These are phyloP conservation scores for Drosophila kambysellisi DNA, from an alignment of 2,888 invertebrate genomes.

Conservation along the genomic window DNA sequence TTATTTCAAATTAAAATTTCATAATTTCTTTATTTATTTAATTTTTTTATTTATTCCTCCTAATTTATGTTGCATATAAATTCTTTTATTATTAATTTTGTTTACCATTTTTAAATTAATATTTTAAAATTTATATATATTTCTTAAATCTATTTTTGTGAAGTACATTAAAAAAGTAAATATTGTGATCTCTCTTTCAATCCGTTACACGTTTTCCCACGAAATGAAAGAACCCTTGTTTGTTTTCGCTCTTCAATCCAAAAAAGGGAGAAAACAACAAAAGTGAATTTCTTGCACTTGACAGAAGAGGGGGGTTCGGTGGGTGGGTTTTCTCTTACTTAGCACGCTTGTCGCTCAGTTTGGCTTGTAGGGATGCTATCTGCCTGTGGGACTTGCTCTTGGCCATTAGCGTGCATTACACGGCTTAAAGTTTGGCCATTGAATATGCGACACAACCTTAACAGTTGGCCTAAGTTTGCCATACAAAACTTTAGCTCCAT, in stretches of 20 bases:
- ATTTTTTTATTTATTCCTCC: neutral
- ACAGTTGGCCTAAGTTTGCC: constrained; percentile 22
- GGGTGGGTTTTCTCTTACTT: neutral
- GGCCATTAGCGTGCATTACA: constrained; percentile 33
- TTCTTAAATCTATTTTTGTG: neutral
- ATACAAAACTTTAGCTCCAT: constrained; percentile 22
- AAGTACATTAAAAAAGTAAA: neutral
- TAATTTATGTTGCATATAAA: neutral
- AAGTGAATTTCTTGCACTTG: constrained; percentile 4
- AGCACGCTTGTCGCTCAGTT: neutral
- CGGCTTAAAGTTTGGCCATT: constrained; percentile 39
- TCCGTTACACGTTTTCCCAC: neutral
- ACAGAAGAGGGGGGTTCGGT: constrained; percentile 4
- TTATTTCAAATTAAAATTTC: neutral
- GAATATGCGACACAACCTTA: constrained; percentile 18
- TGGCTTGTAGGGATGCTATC: neutral
- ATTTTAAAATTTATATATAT: neutral
- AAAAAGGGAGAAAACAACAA: neutral
- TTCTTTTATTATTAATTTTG: neutral
- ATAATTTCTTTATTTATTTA: neutral
- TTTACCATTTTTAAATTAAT: neutral
- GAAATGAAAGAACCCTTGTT: neutral
- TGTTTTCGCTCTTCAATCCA: neutral
- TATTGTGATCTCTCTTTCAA: neutral
- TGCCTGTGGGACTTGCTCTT: neutral